phyloP scores from a whole-genome alignment of 2,888 invertebrate species.

The Xylota sylvarum region DNA sequence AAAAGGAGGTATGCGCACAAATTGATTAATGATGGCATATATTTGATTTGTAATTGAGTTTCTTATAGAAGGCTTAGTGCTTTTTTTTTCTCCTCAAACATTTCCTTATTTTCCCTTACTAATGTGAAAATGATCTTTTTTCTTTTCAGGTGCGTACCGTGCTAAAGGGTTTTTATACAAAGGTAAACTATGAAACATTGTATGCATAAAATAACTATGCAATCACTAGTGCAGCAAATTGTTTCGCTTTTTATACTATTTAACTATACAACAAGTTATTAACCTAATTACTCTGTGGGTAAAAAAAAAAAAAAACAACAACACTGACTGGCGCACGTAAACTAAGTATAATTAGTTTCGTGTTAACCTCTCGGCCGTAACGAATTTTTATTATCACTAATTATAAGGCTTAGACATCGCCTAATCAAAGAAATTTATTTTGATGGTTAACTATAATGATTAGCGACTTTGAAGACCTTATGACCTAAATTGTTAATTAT shows the following conservation, averaged over 20 bases:
- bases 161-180: neutral
- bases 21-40: constrained; percentile 68
- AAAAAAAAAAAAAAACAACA: constrained; percentile 13
- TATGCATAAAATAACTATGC: constrained; percentile 23
- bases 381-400: constrained; percentile 60
- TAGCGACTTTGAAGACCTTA: constrained; percentile 19
- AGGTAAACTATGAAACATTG: constrained; percentile 24
- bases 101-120: constrained; percentile 1
- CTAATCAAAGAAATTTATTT: constrained; percentile 18
- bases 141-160: constrained; percentile 61
- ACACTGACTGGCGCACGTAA: constrained; percentile 28
- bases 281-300: constrained; percentile 52
- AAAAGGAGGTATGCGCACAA: constrained; percentile 49
- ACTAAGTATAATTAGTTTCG: constrained; percentile 50
- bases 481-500: neutral
- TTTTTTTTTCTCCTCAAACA: neutral
- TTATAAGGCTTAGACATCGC: constrained; percentile 40
- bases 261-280: constrained; percentile 62
- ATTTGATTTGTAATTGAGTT: constrained; percentile 53
- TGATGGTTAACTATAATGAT: constrained; percentile 32
- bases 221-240: constrained; percentile 50
- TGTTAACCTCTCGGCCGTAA: constrained; percentile 53
- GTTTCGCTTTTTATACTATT: constrained; percentile 42
- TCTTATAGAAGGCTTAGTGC: neutral
- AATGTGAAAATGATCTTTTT: neutral